phyloP scores from a whole-genome alignment of 1,140 invertebrate species.

The Pissodes strobi region DNA sequence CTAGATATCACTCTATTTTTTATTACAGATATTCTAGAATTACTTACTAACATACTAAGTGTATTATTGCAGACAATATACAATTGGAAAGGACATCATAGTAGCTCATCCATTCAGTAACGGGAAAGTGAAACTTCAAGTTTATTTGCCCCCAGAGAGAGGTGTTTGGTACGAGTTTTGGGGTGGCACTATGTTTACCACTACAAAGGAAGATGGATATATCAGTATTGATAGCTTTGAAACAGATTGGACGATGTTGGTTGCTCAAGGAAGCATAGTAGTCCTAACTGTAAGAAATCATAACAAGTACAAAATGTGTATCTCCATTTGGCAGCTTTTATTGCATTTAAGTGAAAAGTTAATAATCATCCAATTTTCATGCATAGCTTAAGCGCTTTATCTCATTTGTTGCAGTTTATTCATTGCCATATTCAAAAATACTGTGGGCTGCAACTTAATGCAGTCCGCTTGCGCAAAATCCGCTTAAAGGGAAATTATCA shows the following conservation, averaged over 20 bases:
- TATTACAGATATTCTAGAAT: too few relatives aligned
- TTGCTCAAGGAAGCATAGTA: slow-evolving; percentile 50
- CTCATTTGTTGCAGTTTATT: too few relatives aligned
- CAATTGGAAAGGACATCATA: slow-evolving; percentile 50
- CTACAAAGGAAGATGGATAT: slow-evolving; percentile 18
- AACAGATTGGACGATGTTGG: slow-evolving; percentile 49
- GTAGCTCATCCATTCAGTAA: slow-evolving; percentile 47
- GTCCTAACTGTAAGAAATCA: slow-evolving; percentile 41
- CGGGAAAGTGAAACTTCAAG: slow-evolving; percentile 31
- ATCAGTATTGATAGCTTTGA: slow-evolving; percentile 44
- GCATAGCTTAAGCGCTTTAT: too few relatives aligned
- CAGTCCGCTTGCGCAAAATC: too few relatives aligned
- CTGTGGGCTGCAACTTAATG: too few relatives aligned
- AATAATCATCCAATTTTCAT: too few relatives aligned
- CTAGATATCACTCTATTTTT: too few relatives aligned
- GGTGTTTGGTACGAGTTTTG: slow-evolving; percentile 53
- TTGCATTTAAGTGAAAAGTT: neutral
- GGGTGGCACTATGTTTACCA: slow-evolving; percentile 45
- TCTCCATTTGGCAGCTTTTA: too few relatives aligned
- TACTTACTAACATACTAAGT: too few relatives aligned
- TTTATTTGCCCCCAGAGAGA: slow-evolving; percentile 47
- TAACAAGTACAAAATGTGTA: neutral
- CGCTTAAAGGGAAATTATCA: neutral
- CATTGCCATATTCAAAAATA: too few relatives aligned
- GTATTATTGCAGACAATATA: slow-evolving; percentile 46